Evolutionary conservation across 1,140 invertebrate genomes (phyloP).

Genomic region (Tetranychus urticae): DNA sequence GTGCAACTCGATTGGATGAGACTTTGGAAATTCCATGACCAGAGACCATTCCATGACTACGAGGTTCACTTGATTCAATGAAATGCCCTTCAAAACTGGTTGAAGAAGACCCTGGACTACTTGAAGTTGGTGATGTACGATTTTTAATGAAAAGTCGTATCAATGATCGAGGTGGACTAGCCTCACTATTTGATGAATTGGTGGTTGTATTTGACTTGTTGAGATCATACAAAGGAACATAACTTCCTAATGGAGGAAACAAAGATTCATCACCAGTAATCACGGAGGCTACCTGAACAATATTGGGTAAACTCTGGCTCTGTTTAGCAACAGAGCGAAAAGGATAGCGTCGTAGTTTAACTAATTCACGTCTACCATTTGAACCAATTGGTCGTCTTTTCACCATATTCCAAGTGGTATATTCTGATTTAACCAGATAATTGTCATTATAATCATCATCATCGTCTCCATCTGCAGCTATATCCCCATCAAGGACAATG

Average conservation of each 20-base stretch:
- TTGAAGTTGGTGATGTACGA: background rate
- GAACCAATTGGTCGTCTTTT: background rate
- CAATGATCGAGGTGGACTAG: conserved; percentile 23
- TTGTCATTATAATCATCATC: background rate
- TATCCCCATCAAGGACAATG: background rate
- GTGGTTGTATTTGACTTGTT: conserved; percentile 22
- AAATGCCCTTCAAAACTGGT: background rate
- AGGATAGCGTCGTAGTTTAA: background rate
- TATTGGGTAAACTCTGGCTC: conserved; percentile 47
- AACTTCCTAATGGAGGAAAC: background rate
- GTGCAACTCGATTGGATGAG: too few relatives aligned
- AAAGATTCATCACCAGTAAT: background rate
- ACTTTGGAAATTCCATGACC: too few relatives aligned
- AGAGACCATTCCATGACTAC: too few relatives aligned
- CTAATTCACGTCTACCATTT: too few relatives aligned
- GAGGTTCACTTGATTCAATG: background rate
- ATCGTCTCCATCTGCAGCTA: background rate
- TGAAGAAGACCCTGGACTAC: background rate
- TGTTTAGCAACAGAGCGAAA: background rate
- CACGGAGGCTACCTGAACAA: conserved; percentile 15
- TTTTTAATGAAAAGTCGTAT: conserved; percentile 69
- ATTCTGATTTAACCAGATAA: background rate
- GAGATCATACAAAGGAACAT: conserved; percentile 36
- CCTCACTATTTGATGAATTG: conserved; percentile 22
- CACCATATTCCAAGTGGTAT: background rate